Evolutionary conservation across 2,888 invertebrate genomes (phyloP).

Genomic region (Drosophila melanocephala): DNA sequence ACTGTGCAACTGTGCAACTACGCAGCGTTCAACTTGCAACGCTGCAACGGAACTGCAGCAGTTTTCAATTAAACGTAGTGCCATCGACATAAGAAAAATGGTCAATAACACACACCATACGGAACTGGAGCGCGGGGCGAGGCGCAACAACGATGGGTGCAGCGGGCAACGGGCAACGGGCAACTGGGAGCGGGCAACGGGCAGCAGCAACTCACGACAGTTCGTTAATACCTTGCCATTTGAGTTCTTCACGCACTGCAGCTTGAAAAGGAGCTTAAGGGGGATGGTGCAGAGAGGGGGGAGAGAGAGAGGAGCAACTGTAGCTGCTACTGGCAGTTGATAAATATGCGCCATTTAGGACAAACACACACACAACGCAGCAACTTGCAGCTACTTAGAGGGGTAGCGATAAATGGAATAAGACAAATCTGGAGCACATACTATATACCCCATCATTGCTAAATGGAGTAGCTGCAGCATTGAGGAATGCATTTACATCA

Average conservation of each 20-base stretch:
- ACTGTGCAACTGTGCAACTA: conserved; percentile 49
- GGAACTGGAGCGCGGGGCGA: conserved; percentile 16
- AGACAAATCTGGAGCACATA: conserved; percentile 74
- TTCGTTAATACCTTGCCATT: conserved; percentile 82
- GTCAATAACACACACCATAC: conserved; percentile 33
- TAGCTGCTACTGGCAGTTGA: conserved; percentile 65
- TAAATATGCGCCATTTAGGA: conserved; percentile 75
- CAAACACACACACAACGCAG: conserved; percentile 65
- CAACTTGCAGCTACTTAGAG: conserved; percentile 71
- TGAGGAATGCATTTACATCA: conserved; percentile 85
- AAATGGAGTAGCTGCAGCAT: conserved; percentile 48
- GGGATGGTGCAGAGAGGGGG: conserved; percentile 3
- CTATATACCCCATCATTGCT: conserved; percentile 14
- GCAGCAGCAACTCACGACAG: conserved; percentile 70
- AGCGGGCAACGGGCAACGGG: neutral
- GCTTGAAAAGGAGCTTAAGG: conserved; percentile 45
- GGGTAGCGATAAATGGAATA: conserved; percentile 52
- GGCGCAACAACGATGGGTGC: conserved; percentile 2
- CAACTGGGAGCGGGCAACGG: neutral
- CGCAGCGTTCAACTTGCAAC: conserved; percentile 14
- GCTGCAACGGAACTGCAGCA: conserved; percentile 64
- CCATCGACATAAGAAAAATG: conserved; percentile 76
- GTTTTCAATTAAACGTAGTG: conserved; percentile 84
- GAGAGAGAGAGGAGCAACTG: conserved; percentile 12
- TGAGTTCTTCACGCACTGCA: conserved; percentile 81